Evolutionary conservation across 2,797 vertebrate genomes (phyloP).

Genomic region (Falco biarmicus): DNA sequence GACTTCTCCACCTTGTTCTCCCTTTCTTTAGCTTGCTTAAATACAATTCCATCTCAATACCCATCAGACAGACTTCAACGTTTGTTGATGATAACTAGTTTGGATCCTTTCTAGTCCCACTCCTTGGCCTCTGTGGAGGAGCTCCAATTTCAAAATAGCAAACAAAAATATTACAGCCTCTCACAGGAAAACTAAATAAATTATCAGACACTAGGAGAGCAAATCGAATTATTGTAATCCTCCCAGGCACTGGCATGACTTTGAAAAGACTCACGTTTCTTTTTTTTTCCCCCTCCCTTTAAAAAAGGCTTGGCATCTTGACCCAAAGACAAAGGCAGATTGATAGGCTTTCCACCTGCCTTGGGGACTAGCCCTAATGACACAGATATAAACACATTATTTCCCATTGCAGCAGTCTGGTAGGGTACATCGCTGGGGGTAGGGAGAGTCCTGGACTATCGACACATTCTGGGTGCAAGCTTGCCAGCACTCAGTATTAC

Average conservation of each 20-base stretch:
- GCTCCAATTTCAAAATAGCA: conserved; percentile 72
- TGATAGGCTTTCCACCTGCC: not conserved
- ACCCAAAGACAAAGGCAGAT: not conserved
- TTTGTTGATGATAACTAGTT: conserved; percentile 71
- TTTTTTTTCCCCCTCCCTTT: not conserved
- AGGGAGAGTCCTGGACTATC: not conserved
- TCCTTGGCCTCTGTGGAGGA: conserved; percentile 57
- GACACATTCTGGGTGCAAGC: not conserved
- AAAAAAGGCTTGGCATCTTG: not conserved
- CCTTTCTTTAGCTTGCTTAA: conserved; percentile 47
- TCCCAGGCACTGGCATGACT: conserved; percentile 53
- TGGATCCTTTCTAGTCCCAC: conserved; percentile 31
- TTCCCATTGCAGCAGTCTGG: not conserved
- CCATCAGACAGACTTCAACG: conserved; percentile 50
- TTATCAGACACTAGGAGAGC: conserved; percentile 60
- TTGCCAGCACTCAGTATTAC: not conserved
- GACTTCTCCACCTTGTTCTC: not conserved
- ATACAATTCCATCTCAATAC: conserved; percentile 59
- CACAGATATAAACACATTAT: not conserved
- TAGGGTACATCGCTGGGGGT: not conserved
- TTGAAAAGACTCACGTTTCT: conserved; percentile 38
- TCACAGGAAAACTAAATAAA: conserved; percentile 75
- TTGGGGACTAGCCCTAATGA: not conserved
- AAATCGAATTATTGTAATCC: conserved; percentile 66
- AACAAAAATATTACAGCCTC: conserved; percentile 71